These are phyloP conservation scores for Gibbula magus DNA, from an alignment of 2,888 invertebrate species.

Conservation along the genomic window DNA sequence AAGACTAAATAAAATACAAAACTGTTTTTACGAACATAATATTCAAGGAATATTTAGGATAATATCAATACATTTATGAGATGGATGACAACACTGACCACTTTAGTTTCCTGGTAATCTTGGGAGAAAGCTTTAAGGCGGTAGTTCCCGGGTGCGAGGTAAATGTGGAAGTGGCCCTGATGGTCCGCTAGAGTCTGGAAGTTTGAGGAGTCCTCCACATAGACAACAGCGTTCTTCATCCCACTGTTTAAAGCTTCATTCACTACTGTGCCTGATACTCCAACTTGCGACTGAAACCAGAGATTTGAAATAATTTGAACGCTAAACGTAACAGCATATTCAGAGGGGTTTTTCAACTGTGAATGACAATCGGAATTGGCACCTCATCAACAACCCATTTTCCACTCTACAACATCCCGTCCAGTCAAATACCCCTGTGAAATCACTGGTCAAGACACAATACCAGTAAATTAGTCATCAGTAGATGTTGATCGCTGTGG, in stretches of 20 bases:
- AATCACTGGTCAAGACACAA: too few relatives aligned
- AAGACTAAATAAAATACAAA: too few relatives aligned
- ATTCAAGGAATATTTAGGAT: too few relatives aligned
- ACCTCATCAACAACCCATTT: too few relatives aligned
- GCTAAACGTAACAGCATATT: too few relatives aligned
- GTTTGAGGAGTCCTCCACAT: slow-evolving; percentile 46
- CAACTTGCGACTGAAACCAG: slow-evolving; percentile 52
- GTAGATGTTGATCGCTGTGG: too few relatives aligned
- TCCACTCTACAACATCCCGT: too few relatives aligned
- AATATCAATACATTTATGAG: not conserved
- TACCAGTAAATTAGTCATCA: too few relatives aligned
- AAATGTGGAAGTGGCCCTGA: slow-evolving; percentile 59
- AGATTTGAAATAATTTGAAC: not conserved
- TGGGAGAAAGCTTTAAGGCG: slow-evolving; percentile 44
- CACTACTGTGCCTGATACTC: slow-evolving; percentile 61
- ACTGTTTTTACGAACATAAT: too few relatives aligned
- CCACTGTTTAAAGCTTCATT: slow-evolving; percentile 40
- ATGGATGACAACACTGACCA: slow-evolving; percentile 40
- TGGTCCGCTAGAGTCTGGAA: slow-evolving; percentile 42
- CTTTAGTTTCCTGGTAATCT: slow-evolving; percentile 43
- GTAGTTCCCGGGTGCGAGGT: slow-evolving; percentile 60
- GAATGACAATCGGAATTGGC: too few relatives aligned
- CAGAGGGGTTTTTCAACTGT: too few relatives aligned
- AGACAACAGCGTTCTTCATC: slow-evolving; percentile 48
- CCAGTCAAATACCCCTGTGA: too few relatives aligned